These are phyloP conservation scores for Xylota sylvarum DNA, from an alignment of 2,888 invertebrate species.

Conservation along the genomic window DNA sequence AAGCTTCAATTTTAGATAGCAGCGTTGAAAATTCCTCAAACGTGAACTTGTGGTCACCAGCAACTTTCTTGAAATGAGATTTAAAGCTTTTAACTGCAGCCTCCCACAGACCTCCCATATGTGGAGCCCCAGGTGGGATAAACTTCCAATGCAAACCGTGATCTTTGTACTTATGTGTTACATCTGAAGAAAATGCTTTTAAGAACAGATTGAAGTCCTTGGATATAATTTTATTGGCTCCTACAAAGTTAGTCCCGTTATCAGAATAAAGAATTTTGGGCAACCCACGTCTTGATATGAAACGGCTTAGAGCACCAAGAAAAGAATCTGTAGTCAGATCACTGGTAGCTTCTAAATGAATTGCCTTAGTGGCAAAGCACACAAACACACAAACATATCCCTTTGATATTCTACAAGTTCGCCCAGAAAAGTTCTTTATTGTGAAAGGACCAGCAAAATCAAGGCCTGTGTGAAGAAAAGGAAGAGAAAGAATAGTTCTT, in stretches of 20 bases:
- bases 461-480: neutral
- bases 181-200: neutral
- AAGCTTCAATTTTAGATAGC: conserved; percentile 14
- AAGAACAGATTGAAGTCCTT: neutral
- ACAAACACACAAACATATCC: conserved; percentile 9
- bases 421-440: neutral
- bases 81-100: conserved; percentile 19
- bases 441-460: conserved; percentile 19
- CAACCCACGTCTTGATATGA: neutral
- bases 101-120: conserved; percentile 24
- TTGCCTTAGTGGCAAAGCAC: neutral
- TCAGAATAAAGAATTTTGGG: conserved; percentile 16
- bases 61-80: conserved; percentile 7
- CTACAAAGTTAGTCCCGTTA: conserved; percentile 16
- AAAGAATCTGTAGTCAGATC: neutral
- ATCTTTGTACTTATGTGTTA: neutral
- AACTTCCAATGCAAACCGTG: conserved; percentile 22
- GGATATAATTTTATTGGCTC: conserved; percentile 1
- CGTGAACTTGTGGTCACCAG: neutral
- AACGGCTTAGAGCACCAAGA: neutral
- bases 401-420: neutral
- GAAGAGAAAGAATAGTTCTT: neutral
- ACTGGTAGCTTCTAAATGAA: too few relatives aligned
- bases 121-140: conserved; percentile 4
- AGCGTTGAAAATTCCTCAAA: conserved; percentile 53